phyloP scores from a whole-genome alignment of 2,113 vertebrate genomes.

The Platichthys stellatus region DNA sequence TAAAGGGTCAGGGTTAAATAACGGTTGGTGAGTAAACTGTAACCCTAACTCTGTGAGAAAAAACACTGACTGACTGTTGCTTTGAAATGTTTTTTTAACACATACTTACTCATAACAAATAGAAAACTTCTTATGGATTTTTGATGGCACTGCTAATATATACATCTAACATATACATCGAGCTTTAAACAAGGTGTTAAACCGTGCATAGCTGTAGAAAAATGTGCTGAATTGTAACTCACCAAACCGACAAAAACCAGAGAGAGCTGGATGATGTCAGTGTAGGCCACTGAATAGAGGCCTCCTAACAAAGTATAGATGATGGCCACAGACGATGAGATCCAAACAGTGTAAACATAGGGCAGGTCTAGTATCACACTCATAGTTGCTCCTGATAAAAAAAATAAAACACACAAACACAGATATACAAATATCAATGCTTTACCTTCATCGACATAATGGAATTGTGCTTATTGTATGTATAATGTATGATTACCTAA shows the following conservation, averaged over 20 bases:
- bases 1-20: too few species aligned
- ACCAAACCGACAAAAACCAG: conserved; percentile 68
- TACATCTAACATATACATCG: background rate
- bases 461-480: background rate
- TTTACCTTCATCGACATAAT: background rate
- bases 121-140: too few species aligned
- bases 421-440: background rate
- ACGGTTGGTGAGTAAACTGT: too few species aligned
- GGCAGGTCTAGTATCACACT: conserved; percentile 71
- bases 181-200: background rate
- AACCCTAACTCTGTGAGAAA: too few species aligned
- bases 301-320: conserved; percentile 75
- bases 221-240: conserved; percentile 23
- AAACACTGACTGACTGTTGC: too few species aligned
- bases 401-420: background rate
- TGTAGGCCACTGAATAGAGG: conserved; percentile 77
- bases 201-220: background rate
- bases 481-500: conserved; percentile 72
- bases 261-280: conserved; percentile 72
- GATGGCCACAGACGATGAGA: conserved; percentile 73
- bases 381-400: conserved; percentile 66
- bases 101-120: too few species aligned
- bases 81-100: too few species aligned
- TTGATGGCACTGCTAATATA: background rate
- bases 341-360: conserved; percentile 50